These are phyloP conservation scores for Heterotilapia buettikoferi DNA, from an alignment of 2,113 vertebrate genomes.

Conservation along the genomic window DNA sequence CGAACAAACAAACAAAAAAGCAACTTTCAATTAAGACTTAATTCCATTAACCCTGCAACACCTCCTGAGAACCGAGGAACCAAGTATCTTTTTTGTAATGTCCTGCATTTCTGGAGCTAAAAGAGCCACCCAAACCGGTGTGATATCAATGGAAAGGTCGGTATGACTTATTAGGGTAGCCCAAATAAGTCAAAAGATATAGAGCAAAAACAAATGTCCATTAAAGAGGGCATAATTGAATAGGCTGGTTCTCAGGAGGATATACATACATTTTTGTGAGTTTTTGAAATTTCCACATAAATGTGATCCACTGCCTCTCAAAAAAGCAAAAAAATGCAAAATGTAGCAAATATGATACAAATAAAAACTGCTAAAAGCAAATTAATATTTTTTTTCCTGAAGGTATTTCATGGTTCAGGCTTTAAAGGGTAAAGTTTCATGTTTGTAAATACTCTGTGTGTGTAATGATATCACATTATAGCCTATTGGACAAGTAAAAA, in stretches of 20 bases:
- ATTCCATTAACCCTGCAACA: background rate
- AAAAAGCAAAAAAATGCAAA: background rate
- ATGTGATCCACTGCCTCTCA: background rate
- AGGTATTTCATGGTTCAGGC: background rate
- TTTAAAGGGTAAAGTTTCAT: background rate
- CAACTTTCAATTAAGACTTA: background rate
- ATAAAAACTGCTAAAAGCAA: background rate
- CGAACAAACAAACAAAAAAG: background rate
- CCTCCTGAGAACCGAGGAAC: background rate
- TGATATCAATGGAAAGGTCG: background rate
- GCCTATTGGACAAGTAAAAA: background rate
- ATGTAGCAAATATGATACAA: background rate
- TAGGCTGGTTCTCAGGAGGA: background rate
- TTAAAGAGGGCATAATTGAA: background rate
- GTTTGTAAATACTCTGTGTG: background rate
- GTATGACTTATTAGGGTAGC: background rate
- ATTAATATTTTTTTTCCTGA: background rate
- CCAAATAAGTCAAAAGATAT: background rate
- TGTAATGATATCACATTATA: background rate
- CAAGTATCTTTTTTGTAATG: background rate
- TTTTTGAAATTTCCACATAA: background rate
- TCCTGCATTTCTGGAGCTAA: background rate
- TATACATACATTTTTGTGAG: background rate
- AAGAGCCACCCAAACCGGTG: background rate
- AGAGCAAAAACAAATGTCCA: background rate